Evolutionary conservation across 2,113 vertebrate genomes (phyloP).

Genomic region (Oreocharis arfaki): DNA sequence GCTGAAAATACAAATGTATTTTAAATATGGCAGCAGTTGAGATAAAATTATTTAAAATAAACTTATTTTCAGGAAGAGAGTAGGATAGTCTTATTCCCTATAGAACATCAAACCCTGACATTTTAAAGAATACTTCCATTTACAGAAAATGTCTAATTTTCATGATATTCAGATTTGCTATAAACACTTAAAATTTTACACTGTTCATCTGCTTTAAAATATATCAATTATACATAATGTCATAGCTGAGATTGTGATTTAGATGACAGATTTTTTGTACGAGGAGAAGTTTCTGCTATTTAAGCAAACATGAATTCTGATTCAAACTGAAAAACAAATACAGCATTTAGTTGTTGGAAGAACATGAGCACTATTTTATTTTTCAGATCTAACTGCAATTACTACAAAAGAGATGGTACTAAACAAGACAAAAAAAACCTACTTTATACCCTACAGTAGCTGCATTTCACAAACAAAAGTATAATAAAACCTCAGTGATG

Average conservation of each 20-base stretch:
- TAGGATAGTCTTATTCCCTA: neutral
- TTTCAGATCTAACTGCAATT: neutral
- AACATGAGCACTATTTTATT: neutral
- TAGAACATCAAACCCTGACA: neutral
- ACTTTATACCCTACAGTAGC: neutral
- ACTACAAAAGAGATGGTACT: neutral
- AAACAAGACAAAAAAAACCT: neutral
- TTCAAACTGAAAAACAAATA: constrained; percentile 1
- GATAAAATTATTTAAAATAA: neutral
- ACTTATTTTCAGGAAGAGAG: neutral
- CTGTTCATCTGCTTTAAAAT: neutral
- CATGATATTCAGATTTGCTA: neutral
- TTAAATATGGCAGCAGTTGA: neutral
- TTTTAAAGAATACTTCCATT: neutral
- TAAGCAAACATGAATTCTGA: constrained; percentile 16
- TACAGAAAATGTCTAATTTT: constrained; percentile 14
- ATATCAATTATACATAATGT: neutral
- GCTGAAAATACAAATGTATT: constrained; percentile 4
- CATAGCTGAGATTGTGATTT: neutral
- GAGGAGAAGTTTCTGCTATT: neutral
- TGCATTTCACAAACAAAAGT: neutral
- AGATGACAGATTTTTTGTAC: neutral
- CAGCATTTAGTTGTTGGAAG: neutral
- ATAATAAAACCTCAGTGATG: neutral
- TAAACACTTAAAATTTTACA: neutral